Evolutionary conservation across 2,888 invertebrate species (phyloP).

Genomic region (Bugula neritina): DNA sequence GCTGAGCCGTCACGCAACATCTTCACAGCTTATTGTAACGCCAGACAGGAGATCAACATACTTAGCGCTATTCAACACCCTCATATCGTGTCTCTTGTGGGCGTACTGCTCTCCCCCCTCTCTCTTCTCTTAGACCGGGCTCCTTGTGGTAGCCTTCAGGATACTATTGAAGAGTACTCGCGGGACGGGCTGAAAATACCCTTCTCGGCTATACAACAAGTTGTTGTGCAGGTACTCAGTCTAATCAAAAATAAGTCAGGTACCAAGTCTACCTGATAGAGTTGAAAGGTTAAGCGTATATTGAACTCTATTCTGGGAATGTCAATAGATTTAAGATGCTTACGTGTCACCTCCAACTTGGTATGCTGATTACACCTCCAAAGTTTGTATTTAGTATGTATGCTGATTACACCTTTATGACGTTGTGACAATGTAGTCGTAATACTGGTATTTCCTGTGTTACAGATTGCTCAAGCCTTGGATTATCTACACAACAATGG

Average conservation of each 20-base stretch:
- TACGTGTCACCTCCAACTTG: too few species aligned
- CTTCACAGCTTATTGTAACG: constrained; percentile 92
- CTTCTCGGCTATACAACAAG: constrained; percentile 72
- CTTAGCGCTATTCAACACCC: constrained; percentile 79
- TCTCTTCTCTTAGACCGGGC: constrained; percentile 83
- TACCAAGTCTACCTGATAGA: neutral
- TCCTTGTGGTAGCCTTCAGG: constrained; percentile 83
- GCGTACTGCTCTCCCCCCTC: constrained; percentile 80
- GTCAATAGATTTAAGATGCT: too few species aligned
- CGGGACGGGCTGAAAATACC: constrained; percentile 76
- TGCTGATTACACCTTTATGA: too few species aligned
- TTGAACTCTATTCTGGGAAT: too few species aligned
- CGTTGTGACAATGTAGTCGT: too few species aligned
- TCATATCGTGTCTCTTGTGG: constrained; percentile 85
- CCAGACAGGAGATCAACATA: constrained; percentile 87
- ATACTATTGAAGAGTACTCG: constrained; percentile 74
- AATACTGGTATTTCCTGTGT: too few species aligned
- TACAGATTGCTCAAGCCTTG: constrained; percentile 76
- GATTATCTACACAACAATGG: constrained; percentile 81
- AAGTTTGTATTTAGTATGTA: too few species aligned
- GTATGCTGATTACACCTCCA: too few species aligned
- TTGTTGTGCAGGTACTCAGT: constrained; percentile 66
- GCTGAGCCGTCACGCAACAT: constrained; percentile 84
- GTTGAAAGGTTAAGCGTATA: too few species aligned
- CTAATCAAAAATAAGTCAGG: neutral